Base-by-base conservation (phyloP, 2,888 invertebrate species). In the Polydrusus pterygomalis region DNA sequence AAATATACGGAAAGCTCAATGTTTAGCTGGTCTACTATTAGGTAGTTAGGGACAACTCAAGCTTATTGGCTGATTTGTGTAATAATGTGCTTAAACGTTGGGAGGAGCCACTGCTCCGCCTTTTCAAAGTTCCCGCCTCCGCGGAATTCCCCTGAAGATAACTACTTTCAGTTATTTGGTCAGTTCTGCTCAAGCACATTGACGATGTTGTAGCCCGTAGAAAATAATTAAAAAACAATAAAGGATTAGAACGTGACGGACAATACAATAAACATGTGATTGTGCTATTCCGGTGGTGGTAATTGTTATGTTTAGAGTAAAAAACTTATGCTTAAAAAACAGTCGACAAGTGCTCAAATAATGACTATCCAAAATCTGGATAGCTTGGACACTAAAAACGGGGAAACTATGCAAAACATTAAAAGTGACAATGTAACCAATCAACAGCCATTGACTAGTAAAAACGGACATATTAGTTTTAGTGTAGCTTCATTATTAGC, bases 401-500 rank as follows among this genome's bases (percentile, higher is more conserved):
- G 83, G 76, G 86, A 86, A 83, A 86, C 81, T 78, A 87, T 87
- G 87, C 85, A 83, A 78, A 75, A 74, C 49, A 58, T 70, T 56
- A 78, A 73, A 30, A 73, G 75, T 75, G 63, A 60, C 30, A 75
- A 70, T 64, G 70, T 75, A 60, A 64, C 64, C 10, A 74, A 71
- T 74, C 82, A 80, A 54, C 80, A 80, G 64, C 83, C 82, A 78
- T 79, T 81, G 78, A 82, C 84, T 74, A 81, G 83, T 75, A 93
- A 93, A 85, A 90, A 91, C 78, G 92, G 92, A 79, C 89, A 93
- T 82, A 92, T 93, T 84, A 93, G 93, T 88, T 97, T 97, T 89
- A 95, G 96, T 88, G 96, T 97, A 81, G 96, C 96, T 7, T 95
- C 96, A 0, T 91, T 96, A 79, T 88, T 97, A 80, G 93, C 96